Evolutionary conservation across 2,113 vertebrate species (phyloP).

Genomic region (Coracopsis vasa): DNA sequence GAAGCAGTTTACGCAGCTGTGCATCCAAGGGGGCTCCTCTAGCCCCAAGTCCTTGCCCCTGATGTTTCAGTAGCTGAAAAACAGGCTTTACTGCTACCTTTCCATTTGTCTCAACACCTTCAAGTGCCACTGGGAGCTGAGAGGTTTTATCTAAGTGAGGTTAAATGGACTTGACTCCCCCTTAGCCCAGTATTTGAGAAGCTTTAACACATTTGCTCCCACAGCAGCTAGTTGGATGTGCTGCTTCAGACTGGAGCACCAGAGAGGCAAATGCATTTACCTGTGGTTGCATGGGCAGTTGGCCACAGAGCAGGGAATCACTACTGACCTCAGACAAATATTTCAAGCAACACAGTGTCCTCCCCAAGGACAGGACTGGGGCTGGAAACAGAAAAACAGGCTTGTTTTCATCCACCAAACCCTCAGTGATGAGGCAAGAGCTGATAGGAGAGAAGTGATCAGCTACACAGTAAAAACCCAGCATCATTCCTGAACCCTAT

Average conservation of each 20-base stretch:
- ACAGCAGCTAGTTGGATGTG: fast-evolving
- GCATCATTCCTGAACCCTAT: not conserved
- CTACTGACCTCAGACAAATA: fast-evolving
- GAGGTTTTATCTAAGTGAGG: not conserved
- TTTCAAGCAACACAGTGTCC: not conserved
- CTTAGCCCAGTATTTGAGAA: not conserved
- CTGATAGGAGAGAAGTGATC: fast-evolving
- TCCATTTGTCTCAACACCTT: not conserved
- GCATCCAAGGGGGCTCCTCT: not conserved
- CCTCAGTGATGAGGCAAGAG: not conserved
- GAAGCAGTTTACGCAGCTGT: not conserved
- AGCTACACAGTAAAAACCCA: not conserved
- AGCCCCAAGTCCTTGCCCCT: not conserved
- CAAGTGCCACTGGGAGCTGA: not conserved
- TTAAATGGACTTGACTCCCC: not conserved
- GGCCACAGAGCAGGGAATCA: not conserved
- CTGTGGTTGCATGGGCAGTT: not conserved
- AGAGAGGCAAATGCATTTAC: not conserved
- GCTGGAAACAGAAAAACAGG: not conserved
- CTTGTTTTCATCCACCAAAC: not conserved
- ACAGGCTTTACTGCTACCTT: not conserved
- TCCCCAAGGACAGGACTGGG: not conserved
- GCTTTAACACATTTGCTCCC: not conserved
- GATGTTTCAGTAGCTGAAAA: not conserved
- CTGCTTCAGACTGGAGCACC: not conserved